phyloP scores from a whole-genome alignment of 2,797 vertebrate species.

The Lophura swinhoii region DNA sequence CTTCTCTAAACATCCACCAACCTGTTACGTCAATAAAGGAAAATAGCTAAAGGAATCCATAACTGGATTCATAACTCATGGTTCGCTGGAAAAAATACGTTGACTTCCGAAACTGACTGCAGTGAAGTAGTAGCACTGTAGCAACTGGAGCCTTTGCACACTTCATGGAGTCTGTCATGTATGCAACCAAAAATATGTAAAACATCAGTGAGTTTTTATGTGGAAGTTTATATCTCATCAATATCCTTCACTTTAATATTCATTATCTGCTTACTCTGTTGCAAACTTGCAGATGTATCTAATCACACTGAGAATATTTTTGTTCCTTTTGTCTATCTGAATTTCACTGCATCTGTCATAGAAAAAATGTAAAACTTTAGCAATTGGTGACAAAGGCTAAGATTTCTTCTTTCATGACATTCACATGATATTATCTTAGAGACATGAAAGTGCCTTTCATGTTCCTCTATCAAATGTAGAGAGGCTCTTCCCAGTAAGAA shows the following conservation, averaged over 20 bases:
- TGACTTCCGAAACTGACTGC: constrained; percentile 27
- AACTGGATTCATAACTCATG: not conserved
- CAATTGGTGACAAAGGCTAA: not conserved
- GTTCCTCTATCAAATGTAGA: not conserved
- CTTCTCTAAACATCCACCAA: not conserved
- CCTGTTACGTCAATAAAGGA: not conserved
- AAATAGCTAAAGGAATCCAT: constrained; percentile 17
- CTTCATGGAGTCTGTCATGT: not conserved
- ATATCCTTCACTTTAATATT: not conserved
- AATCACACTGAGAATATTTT: not conserved
- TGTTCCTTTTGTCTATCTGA: not conserved
- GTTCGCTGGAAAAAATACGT: constrained; percentile 7
- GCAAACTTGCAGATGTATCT: not conserved
- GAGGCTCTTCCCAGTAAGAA: not conserved
- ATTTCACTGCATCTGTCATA: not conserved
- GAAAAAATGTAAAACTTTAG: not conserved
- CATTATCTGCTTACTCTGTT: not conserved
- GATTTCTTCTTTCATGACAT: not conserved
- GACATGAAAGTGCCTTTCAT: not conserved
- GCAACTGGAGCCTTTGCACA: not conserved
- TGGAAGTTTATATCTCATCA: not conserved
- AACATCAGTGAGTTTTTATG: not conserved
- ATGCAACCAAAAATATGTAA: too few species aligned
- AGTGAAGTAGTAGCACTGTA: not conserved
- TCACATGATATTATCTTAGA: not conserved